Percentiles rank a stretch among this genome's conserved stretches.
phyloP scores from a whole-genome alignment of 2,797 vertebrate genomes.

The Pipistrellus nathusii region DNA sequence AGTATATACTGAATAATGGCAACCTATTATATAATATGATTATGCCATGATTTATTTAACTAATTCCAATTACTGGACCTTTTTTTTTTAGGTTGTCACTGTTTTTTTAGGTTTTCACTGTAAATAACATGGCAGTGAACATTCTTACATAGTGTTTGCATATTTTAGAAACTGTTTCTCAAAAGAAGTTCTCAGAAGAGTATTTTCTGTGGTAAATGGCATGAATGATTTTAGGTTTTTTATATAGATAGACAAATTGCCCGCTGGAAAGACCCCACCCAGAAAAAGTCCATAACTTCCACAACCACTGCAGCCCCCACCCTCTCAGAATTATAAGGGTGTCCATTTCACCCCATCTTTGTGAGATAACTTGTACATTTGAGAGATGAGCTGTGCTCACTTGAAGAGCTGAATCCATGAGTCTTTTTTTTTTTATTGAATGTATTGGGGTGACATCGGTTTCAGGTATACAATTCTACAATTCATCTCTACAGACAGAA shows the following conservation, averaged over 20 bases:
- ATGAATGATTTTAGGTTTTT: not conserved
- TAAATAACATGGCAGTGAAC: not conserved
- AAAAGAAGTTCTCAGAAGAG: slow-evolving; percentile 28
- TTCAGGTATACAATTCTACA: not conserved
- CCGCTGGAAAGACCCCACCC: not conserved
- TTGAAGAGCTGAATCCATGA: slow-evolving; percentile 22
- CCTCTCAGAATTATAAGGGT: not conserved
- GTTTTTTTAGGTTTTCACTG: not conserved
- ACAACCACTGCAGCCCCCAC: not conserved
- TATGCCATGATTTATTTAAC: slow-evolving; percentile 11
- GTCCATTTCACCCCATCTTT: not conserved
- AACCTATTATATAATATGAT: slow-evolving; percentile 11
- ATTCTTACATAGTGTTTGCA: not conserved
- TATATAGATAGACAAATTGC: not conserved
- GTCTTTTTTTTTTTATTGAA: not conserved
- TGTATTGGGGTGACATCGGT: not conserved
- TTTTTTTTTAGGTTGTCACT: not conserved
- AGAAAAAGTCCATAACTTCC: slow-evolving; percentile 25
- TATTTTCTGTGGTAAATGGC: not conserved
- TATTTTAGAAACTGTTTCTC: slow-evolving; percentile 24
- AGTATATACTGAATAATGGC: slow-evolving; percentile 24
- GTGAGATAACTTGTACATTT: not conserved
- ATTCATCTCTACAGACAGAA: not conserved
- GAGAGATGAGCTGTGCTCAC: not conserved
- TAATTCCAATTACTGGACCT: not conserved